A percentile compares a stretch with the other conserved stretches of the same genome.
Conservation (phyloP, 1,140 invertebrate genomes). For the Philopotamus ludificatus region DNA sequence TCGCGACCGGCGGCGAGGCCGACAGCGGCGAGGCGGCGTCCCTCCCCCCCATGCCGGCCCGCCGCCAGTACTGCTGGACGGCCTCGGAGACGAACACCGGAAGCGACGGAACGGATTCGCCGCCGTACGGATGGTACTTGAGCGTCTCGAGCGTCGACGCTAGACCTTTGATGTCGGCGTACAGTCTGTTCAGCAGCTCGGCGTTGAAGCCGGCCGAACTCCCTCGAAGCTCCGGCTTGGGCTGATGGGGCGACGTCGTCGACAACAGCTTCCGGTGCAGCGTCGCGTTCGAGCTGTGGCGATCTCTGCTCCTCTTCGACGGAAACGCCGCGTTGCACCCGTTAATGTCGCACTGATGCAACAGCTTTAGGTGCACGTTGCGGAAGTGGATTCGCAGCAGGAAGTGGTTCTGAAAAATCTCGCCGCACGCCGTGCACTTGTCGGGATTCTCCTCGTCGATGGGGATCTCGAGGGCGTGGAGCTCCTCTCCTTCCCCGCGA, state of each 20-base stretch:
- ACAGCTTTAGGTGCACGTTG: slow-evolving; percentile 88
- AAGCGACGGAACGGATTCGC: slow-evolving; percentile 49
- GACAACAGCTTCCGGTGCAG: slow-evolving; percentile 82
- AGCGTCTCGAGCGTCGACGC: slow-evolving; percentile 54
- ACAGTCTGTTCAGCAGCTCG: slow-evolving; percentile 81
- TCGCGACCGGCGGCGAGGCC: slow-evolving; percentile 54
- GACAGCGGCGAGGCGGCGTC: slow-evolving; percentile 52
- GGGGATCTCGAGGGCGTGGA: slow-evolving; percentile 74
- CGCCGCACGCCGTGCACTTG: slow-evolving; percentile 85
- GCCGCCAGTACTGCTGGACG: slow-evolving; percentile 54
- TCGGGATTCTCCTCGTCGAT: slow-evolving; percentile 77
- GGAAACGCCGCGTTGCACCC: slow-evolving; percentile 92
- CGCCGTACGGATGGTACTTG: slow-evolving; percentile 49
- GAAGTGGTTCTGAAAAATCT: slow-evolving; percentile 91
- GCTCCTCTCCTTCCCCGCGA: slow-evolving; percentile 58
- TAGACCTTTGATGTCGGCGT: slow-evolving; percentile 65
- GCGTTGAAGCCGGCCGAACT: slow-evolving; percentile 68
- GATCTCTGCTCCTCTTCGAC: slow-evolving; percentile 84
- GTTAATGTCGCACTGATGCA: slow-evolving; percentile 89
- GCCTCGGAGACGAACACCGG: slow-evolving; percentile 52
- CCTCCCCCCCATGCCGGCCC: slow-evolving; percentile 48
- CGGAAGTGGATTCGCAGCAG: slow-evolving; percentile 89
- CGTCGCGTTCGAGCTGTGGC: slow-evolving; percentile 90
- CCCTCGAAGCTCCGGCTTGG: slow-evolving; percentile 47
- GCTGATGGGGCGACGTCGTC: slow-evolving; percentile 61